These are phyloP conservation scores for Epinephelus moara DNA, from an alignment of 2,113 vertebrate genomes.

Conservation along the genomic window DNA sequence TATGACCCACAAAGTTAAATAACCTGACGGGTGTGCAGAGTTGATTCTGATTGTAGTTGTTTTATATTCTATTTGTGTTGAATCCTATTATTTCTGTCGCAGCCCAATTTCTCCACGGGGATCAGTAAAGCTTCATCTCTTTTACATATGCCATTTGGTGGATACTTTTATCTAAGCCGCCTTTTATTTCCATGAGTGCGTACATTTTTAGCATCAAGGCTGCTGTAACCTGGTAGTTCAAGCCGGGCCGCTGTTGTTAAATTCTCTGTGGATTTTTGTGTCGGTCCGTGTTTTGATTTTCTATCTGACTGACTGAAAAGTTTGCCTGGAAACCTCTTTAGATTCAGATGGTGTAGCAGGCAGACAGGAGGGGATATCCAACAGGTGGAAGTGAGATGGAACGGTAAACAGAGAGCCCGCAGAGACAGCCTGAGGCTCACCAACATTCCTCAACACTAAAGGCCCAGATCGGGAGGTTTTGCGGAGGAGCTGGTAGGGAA, in stretches of 20 bases:
- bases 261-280: constrained; percentile 1
- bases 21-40: neutral
- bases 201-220: constrained; percentile 21
- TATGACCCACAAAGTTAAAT: neutral
- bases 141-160: constrained; percentile 5
- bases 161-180: constrained; percentile 18
- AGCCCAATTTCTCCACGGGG: constrained; percentile 15
- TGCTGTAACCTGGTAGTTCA: constrained; percentile 12
- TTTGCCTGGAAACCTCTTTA: constrained; percentile 42
- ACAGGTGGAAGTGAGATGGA: constrained; percentile 70
- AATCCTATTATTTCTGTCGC: neutral
- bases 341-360: constrained; percentile 29
- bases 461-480: constrained; percentile 29
- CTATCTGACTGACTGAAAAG: constrained; percentile 20
- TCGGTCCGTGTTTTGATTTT: constrained; percentile 9
- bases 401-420: constrained; percentile 45
- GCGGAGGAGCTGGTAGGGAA: constrained; percentile 9
- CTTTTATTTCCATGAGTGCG: constrained; percentile 31
- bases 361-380: constrained; percentile 44
- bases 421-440: constrained; percentile 53
- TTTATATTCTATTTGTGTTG: constrained; percentile 24
- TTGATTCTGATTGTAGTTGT: neutral
- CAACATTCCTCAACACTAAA: constrained; percentile 54
- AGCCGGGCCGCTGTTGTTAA: neutral
- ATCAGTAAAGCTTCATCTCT: constrained; percentile 10